A percentile compares a stretch with the other conserved stretches of the same genome.
Conservation (phyloP, 2,888 invertebrate genomes). For the Eugnorisma glareosa region DNA sequence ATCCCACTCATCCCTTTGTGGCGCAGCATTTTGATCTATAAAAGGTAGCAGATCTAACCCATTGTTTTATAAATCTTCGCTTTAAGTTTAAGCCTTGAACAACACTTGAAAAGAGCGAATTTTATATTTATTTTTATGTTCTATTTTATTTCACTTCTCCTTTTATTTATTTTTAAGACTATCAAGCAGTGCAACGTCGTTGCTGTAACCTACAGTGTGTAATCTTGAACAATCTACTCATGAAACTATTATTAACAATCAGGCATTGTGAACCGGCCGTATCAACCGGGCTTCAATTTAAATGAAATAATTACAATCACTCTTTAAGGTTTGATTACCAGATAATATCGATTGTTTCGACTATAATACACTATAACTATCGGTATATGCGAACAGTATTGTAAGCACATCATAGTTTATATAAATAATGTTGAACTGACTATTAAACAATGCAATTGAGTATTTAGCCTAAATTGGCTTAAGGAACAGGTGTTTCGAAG, state of each 20-base stretch:
- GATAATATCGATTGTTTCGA: slow-evolving; percentile 3
- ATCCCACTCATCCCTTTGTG: neutral
- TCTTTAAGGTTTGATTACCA: slow-evolving; percentile 7
- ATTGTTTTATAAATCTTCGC: neutral
- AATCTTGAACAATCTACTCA: neutral
- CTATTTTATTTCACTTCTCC: neutral
- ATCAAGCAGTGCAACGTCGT: neutral
- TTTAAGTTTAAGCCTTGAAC: neutral
- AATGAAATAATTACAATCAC: slow-evolving; percentile 9
- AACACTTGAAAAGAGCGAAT: neutral
- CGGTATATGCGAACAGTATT: neutral
- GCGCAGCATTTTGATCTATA: neutral
- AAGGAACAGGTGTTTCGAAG: slow-evolving; percentile 11
- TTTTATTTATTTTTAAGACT: neutral
- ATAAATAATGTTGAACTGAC: neutral
- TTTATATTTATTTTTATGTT: neutral
- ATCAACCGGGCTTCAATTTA: neutral
- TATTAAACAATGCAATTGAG: neutral
- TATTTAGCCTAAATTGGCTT: slow-evolving; percentile 12
- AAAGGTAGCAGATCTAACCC: neutral
- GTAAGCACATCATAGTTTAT: neutral
- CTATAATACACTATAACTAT: slow-evolving; percentile 9
- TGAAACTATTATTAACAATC: neutral
- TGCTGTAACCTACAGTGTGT: neutral
- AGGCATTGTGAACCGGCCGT: neutral